phyloP scores from a whole-genome alignment of 2,888 invertebrate genomes.

The Hemaris fuciformis region DNA sequence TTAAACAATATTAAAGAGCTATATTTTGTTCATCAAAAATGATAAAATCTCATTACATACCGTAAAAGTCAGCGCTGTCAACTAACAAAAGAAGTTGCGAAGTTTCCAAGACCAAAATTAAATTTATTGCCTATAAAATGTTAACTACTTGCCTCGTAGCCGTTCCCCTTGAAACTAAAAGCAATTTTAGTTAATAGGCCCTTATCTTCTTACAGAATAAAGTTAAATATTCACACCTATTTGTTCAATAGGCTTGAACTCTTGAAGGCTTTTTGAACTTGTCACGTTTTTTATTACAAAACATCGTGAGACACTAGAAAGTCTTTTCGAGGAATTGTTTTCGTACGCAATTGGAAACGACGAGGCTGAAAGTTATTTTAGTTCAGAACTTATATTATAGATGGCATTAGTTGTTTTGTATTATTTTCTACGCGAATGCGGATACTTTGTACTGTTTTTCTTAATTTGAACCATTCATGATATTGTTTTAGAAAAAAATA shows the following conservation, averaged over 20 bases:
- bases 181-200: conserved; percentile 20
- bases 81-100: neutral
- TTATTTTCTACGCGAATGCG: neutral
- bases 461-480: too few relatives aligned
- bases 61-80: conserved; percentile 7
- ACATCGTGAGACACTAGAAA: neutral
- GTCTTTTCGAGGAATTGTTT: neutral
- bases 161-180: conserved; percentile 20
- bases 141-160: conserved; percentile 3
- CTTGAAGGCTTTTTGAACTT: neutral
- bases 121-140: conserved; percentile 9
- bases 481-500: too few relatives aligned
- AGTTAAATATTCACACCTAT: conserved; percentile 11
- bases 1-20: neutral
- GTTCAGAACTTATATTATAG: neutral
- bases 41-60: conserved; percentile 6
- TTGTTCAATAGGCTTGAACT: neutral
- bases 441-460: neutral
- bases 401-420: neutral
- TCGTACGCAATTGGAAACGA: neutral
- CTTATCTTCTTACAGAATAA: conserved; percentile 21
- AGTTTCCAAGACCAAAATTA: conserved; percentile 1
- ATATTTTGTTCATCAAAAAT: neutral
- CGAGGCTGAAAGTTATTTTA: neutral
- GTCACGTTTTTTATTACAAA: neutral